phyloP scores from a whole-genome alignment of 2,888 invertebrate species.

The Sipunculus nudus region DNA sequence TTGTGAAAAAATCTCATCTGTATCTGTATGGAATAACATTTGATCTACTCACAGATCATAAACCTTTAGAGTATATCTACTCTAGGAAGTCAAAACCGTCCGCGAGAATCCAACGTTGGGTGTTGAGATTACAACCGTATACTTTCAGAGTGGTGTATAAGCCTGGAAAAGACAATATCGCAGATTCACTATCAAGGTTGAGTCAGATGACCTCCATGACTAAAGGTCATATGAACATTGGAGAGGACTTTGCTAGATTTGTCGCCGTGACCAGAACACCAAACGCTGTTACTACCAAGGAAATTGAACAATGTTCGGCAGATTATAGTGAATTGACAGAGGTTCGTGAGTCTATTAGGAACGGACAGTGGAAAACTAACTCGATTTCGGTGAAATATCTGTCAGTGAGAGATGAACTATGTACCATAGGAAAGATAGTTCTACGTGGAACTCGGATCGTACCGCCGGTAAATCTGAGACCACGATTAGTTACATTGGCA shows the following conservation, averaged over 20 bases:
- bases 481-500: background rate
- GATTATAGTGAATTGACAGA: background rate
- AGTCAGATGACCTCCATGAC: too few relatives aligned
- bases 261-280: background rate
- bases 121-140: constrained; percentile 37
- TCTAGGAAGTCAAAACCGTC: constrained; percentile 32
- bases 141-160: constrained; percentile 27
- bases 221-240: too few relatives aligned
- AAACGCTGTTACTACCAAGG: background rate
- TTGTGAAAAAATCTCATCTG: constrained; percentile 24
- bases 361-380: background rate
- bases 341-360: background rate
- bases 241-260: background rate
- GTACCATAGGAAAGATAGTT: constrained; percentile 4
- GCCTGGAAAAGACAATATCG: constrained; percentile 38
- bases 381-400: background rate
- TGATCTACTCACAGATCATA: constrained; percentile 32
- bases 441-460: constrained; percentile 8
- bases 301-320: background rate
- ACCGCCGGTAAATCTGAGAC: constrained; percentile 1
- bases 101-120: constrained; percentile 44
- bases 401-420: constrained; percentile 1
- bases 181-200: constrained; percentile 4
- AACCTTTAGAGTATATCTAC: constrained; percentile 24
- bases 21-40: constrained; percentile 30